Evolutionary conservation across 2,113 vertebrate genomes (phyloP).

Genomic region (Chascanopsetta lugubris): DNA sequence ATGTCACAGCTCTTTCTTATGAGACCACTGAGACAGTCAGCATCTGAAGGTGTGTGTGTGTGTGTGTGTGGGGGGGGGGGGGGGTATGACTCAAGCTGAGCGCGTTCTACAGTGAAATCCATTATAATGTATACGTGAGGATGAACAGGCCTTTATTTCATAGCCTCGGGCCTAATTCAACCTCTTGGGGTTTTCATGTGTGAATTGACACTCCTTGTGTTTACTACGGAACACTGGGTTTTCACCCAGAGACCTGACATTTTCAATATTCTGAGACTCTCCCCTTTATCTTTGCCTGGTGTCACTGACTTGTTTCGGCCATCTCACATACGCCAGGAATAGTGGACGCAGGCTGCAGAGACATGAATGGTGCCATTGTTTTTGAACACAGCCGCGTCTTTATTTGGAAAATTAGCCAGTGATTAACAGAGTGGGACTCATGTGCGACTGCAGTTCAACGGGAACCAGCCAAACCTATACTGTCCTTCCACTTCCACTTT

Average conservation of each 20-base stretch:
- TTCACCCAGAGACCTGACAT: conserved; percentile 7
- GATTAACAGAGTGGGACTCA: conserved; percentile 53
- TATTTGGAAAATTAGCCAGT: conserved; percentile 57
- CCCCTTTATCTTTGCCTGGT: background rate
- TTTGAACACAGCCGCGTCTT: conserved; percentile 57
- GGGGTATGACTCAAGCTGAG: conserved; percentile 24
- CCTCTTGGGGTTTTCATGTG: conserved; percentile 29
- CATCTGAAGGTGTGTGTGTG: no score
- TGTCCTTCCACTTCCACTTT: conserved; percentile 14
- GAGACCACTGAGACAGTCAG: conserved; percentile 51
- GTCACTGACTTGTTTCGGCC: conserved; percentile 36
- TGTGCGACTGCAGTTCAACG: conserved; percentile 22
- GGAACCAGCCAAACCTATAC: conserved; percentile 24
- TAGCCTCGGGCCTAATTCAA: conserved; percentile 47
- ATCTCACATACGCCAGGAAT: conserved; percentile 31
- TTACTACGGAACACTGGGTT: conserved; percentile 17
- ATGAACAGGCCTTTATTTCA: conserved; percentile 29
- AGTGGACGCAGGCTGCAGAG: conserved; percentile 32
- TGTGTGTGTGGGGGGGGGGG: no score
- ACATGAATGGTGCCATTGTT: conserved; percentile 68
- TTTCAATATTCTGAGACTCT: conserved; percentile 5
- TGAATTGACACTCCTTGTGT: conserved; percentile 17
- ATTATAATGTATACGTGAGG: conserved; percentile 44
- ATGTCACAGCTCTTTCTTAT: conserved; percentile 31
- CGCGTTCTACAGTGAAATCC: conserved; percentile 46